Percentiles rank a stretch among this genome's conserved stretches.
Evolutionary conservation across 2,113 vertebrate species (phyloP).

Genomic region (Syngnathus floridae): DNA sequence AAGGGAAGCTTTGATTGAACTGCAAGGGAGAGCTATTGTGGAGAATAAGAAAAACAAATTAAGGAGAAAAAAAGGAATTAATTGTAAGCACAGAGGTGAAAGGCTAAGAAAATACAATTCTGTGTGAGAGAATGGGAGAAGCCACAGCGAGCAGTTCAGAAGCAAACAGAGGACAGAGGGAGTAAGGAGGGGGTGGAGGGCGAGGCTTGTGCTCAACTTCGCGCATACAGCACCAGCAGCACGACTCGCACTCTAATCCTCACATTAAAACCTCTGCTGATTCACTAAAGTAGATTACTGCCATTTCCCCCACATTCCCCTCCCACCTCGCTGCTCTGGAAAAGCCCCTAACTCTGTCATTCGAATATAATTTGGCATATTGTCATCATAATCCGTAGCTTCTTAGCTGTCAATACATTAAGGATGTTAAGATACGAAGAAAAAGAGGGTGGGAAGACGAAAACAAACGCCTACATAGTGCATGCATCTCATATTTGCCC

Average conservation of each 20-base stretch:
- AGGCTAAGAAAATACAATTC: slow-evolving; percentile 31
- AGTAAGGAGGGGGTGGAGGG: slow-evolving; percentile 41
- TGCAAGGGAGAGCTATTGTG: slow-evolving; percentile 16
- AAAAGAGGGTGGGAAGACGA: slow-evolving; percentile 30
- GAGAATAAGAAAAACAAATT: slow-evolving; percentile 15
- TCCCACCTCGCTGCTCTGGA: slow-evolving; percentile 13
- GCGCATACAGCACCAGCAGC: slow-evolving; percentile 38
- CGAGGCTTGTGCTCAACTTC: slow-evolving; percentile 33
- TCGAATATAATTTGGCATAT: slow-evolving; percentile 15
- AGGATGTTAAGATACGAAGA: slow-evolving; percentile 22
- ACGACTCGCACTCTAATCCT: slow-evolving; percentile 55
- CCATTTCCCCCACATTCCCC: slow-evolving; percentile 43
- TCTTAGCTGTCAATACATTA: slow-evolving; percentile 30
- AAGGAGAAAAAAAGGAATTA: slow-evolving; percentile 6
- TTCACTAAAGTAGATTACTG: slow-evolving; percentile 64
- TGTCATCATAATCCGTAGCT: slow-evolving; percentile 18
- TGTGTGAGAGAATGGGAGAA: slow-evolving; percentile 44
- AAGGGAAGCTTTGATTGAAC: slow-evolving; percentile 19
- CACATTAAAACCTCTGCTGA: slow-evolving; percentile 59
- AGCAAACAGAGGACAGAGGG: slow-evolving; percentile 30
- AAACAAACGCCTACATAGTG: slow-evolving; percentile 5
- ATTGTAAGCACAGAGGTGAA: slow-evolving; percentile 38
- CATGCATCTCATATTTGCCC: slow-evolving; percentile 48
- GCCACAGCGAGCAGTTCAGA: slow-evolving; percentile 21
- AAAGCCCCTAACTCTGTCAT: slow-evolving; percentile 20